Evolutionary conservation across 2,888 invertebrate genomes (phyloP), one percentile per base, ranked within the genome.

Genomic region (Caenorhabditis zanzibari): DNA sequence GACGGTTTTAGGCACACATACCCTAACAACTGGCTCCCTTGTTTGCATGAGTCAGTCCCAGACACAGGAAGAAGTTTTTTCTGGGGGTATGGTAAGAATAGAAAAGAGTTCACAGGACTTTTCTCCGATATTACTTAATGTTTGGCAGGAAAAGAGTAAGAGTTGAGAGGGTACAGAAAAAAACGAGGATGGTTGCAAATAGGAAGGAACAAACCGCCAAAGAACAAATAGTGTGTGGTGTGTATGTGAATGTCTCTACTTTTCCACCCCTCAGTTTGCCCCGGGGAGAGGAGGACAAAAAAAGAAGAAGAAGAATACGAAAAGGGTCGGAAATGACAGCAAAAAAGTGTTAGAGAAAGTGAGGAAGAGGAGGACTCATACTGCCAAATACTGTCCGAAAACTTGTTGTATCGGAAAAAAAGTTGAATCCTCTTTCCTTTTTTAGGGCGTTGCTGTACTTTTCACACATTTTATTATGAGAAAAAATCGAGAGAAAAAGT

Each of bases 141-240:
- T 79, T 79, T 79, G 71, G 71, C 69, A 64, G 38, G 52, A 66
- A 49, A 32, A 47, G 44, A 49, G 72, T 68, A 68, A 59, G 72
- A 35, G 49, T 28, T 63, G 63, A 24, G 64, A 68, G 61, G 38
- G 61, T 47, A 47, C 19, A 61, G 44, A 63, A 44, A 38, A 63
- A 44, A 38, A 7, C 7, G 28, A 63, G 77, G 47, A 79, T 79
- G 79, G 79, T 79, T 79, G 71, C 79, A 71, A 79, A 79, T 79
- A 79, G 79, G 79, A 79, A 79, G 79, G 79, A 79, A 79, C 79
- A 79, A 79, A 79, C 79, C 71, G 79, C 79, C 71, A 79, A 79
- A 79, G 79, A 79, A 79, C 79, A 79, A 79, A 79, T 79, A 79
- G 79, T 79, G 68, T 54, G 68, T 66, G 64, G 68, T 69, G 77